These are phyloP conservation scores for Xenopus tropicalis DNA, from an alignment of 2,113 vertebrate genomes.

Conservation along the genomic window UCB_Xtro_10.0 CM004443.2:96937001-96937500, in stretches of 20 bases:
- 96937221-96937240: background rate
- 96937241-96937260: background rate
- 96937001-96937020: too few relatives aligned
- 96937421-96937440: background rate
- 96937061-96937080: too few relatives aligned
- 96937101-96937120: too few relatives aligned
- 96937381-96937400: too few relatives aligned
- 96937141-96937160: too few relatives aligned
- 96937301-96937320: slow-evolving; percentile 27
- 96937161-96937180: background rate
- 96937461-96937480: too few relatives aligned
- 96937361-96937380: slow-evolving; percentile 20
- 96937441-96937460: background rate
- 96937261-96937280: slow-evolving; percentile 29
- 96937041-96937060: too few relatives aligned
- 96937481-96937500: too few relatives aligned
- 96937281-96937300: slow-evolving; percentile 39
- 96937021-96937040: too few relatives aligned
- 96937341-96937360: slow-evolving; percentile 20
- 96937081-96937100: too few relatives aligned
- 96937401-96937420: background rate
- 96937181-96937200: background rate
- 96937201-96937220: background rate
- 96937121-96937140: too few relatives aligned
- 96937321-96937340: slow-evolving; percentile 18